phyloP scores from a whole-genome alignment of 2,113 vertebrate species.

The Hymenochirus boettgeri region DNA sequence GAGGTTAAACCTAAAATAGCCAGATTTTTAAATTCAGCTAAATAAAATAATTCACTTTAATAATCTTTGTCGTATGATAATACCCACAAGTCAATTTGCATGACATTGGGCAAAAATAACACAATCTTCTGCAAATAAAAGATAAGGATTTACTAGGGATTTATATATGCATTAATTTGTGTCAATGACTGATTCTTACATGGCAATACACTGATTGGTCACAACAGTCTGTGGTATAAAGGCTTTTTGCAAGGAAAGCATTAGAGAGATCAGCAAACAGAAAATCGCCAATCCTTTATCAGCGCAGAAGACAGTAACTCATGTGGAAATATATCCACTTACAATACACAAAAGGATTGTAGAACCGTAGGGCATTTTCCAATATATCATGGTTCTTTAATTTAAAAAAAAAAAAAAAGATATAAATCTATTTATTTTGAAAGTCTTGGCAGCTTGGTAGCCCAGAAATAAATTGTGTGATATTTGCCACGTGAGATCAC shows the following conservation, averaged over 20 bases:
- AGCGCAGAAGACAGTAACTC: background rate
- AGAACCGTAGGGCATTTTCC: background rate
- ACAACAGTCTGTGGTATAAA: background rate
- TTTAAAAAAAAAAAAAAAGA: background rate
- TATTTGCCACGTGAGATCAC: background rate
- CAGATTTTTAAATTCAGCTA: background rate
- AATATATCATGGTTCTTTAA: background rate
- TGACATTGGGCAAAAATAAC: background rate
- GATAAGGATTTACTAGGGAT: background rate
- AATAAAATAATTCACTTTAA: background rate
- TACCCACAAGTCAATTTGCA: too few species aligned
- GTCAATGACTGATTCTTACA: background rate
- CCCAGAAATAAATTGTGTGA: background rate
- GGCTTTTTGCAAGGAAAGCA: background rate
- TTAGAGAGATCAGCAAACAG: background rate
- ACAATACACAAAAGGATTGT: background rate
- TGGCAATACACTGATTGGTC: background rate
- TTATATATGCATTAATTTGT: background rate
- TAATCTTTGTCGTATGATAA: background rate
- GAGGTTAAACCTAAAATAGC: too few species aligned
- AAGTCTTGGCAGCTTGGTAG: background rate
- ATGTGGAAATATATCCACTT: background rate
- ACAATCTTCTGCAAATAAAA: background rate
- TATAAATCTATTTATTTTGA: background rate
- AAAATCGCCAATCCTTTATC: background rate